Base-by-base conservation (phyloP, 2,888 invertebrate species). In the Magallana nippona region DNA sequence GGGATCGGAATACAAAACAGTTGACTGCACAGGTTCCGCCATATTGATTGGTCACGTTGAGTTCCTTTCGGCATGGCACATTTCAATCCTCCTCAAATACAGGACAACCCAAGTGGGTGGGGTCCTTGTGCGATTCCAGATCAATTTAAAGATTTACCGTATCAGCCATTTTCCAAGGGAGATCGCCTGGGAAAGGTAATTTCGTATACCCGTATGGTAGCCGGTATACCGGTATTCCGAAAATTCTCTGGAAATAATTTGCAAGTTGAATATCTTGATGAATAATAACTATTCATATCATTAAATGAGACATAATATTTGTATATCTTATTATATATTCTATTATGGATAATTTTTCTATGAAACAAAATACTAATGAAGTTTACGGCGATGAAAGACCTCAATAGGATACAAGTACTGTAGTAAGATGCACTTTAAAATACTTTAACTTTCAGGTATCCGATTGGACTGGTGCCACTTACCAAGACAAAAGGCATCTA, bases 91-190 rank as follows among this genome's bases (percentile, higher is more conserved):
- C 93, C 93, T n/a, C 86, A 87, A 82, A 94, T 95, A 88, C 93
- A 94, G 83, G 94, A 94, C 81, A 95, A 98, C 94, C 96, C 97
- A 1, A 96, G 96, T 89, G 99, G 99, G 94, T 99, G 99, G 99
- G 99, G 99, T 17, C 99, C 99, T 78, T 97, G 97, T 95, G 97
- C 97, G 94, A 96, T 98, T 95, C 98, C 98, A 82, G 98, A 98
- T 86, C 97, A 98, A 93, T 98, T 98, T 95, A 96, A 97, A 93
- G 98, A 98, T 95, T 97, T 98, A 96, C 99, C 99, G 13, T 99
- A 99, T 95, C 99, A 99, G 95, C 99, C 99, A 63, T 99, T 99
- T 94, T 98, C 99, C 90, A 99, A 99, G 95, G 98, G 98, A 86
- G 99, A 99, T 95, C 96, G 99, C 90, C 96, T 99, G 89, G 99